Conservation (phyloP, 2,888 invertebrate genomes). For the Parelbella ahira region DNA sequence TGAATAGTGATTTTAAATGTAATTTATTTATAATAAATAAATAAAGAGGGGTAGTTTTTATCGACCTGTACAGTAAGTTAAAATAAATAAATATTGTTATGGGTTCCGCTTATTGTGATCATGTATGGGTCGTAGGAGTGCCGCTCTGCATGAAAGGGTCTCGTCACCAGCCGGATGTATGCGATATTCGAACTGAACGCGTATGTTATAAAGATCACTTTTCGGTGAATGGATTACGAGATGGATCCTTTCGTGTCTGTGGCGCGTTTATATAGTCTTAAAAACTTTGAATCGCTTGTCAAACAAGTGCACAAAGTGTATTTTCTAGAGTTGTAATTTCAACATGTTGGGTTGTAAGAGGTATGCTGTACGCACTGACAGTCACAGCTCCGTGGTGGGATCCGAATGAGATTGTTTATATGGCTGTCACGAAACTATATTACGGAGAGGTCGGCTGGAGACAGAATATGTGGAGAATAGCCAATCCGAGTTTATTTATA, state of each 20-base stretch:
- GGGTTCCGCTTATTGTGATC: constrained; percentile 24
- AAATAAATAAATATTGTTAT: constrained; percentile 6
- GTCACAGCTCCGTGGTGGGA: constrained; percentile 8
- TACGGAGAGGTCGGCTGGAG: too few relatives aligned
- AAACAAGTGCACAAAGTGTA: constrained; percentile 73
- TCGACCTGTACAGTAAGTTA: constrained; percentile 39
- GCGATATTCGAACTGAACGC: constrained; percentile 8
- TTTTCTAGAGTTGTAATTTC: constrained; percentile 40
- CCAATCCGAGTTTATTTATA: too few relatives aligned
- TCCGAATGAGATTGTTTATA: neutral
- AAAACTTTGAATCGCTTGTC: constrained; percentile 70
- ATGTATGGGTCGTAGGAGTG: constrained; percentile 21
- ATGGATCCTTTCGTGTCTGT: constrained; percentile 31
- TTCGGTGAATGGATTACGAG: constrained; percentile 8
- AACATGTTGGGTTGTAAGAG: constrained; percentile 53
- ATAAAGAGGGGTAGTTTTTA: constrained; percentile 44
- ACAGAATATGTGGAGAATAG: too few relatives aligned
- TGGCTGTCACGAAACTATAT: too few relatives aligned
- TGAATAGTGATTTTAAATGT: constrained; percentile 63
- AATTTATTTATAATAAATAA: constrained; percentile 67
- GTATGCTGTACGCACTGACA: constrained; percentile 39
- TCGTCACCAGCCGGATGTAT: constrained; percentile 1
- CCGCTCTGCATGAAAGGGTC: constrained; percentile 11
- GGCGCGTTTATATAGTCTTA: constrained; percentile 41
- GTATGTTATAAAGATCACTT: constrained; percentile 15